A percentile compares a stretch with the other conserved stretches of the same genome.
Conservation (phyloP, 1,140 invertebrate species). For the Apis dorsata region DNA sequence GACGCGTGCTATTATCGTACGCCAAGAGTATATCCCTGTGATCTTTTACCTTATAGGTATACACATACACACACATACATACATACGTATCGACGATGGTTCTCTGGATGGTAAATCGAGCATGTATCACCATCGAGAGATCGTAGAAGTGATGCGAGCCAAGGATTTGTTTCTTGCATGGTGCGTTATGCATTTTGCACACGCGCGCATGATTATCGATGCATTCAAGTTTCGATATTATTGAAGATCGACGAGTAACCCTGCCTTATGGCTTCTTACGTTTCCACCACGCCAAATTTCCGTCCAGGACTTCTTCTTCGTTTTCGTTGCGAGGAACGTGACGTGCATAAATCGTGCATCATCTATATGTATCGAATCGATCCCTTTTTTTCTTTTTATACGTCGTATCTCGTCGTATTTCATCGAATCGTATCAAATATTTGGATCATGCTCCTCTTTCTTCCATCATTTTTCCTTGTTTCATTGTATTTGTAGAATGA, state of each 20-base stretch:
- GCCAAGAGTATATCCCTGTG: neutral
- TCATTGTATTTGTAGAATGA: too few species aligned
- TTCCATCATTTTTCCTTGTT: too few species aligned
- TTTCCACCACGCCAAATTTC: neutral
- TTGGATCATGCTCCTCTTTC: too few species aligned
- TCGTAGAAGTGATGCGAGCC: constrained; percentile 27
- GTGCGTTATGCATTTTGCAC: neutral
- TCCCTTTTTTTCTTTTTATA: neutral
- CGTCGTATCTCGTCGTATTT: too few species aligned
- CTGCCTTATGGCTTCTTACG: neutral
- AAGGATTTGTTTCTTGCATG: constrained; percentile 30
- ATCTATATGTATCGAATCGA: too few species aligned
- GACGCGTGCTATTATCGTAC: neutral
- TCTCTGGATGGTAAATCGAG: constrained; percentile 16
- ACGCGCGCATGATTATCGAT: constrained; percentile 30
- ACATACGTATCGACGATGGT: neutral
- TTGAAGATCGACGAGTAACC: neutral
- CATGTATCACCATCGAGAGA: constrained; percentile 11
- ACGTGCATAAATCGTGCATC: too few species aligned
- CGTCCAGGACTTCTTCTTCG: too few species aligned
- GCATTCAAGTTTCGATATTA: constrained; percentile 14
- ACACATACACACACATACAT: too few species aligned
- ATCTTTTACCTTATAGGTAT: constrained; percentile 1
- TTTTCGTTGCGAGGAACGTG: neutral
- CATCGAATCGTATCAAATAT: too few species aligned